These are phyloP conservation scores for Aphidius colemani DNA, from an alignment of 2,888 invertebrate species.

Conservation along the genomic window DNA sequence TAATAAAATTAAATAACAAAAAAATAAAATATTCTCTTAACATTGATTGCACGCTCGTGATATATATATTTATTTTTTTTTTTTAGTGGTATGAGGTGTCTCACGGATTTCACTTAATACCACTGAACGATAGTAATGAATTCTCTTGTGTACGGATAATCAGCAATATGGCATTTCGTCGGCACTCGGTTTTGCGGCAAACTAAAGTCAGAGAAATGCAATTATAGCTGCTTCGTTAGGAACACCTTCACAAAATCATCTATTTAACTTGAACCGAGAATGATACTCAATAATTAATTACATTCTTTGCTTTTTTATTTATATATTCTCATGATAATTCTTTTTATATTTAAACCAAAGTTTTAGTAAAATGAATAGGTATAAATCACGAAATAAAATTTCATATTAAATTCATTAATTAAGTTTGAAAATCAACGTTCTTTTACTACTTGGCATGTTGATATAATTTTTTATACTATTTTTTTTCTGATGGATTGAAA, in stretches of 20 bases:
- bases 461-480: no score
- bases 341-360: no score
- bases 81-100: background rate
- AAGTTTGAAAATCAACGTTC: no score
- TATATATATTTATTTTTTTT: background rate
- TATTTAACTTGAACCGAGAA: background rate
- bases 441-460: no score
- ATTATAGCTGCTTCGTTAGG: conserved; percentile 25
- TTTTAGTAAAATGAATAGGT: no score
- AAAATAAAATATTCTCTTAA: background rate
- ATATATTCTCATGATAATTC: no score
- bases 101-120: conserved; percentile 15
- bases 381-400: no score
- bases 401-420: no score
- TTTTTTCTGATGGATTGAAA: no score
- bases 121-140: conserved; percentile 17
- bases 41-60: conserved; percentile 6
- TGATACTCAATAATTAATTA: background rate
- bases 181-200: background rate
- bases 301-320: no score
- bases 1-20: no score
- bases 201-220: conserved; percentile 19
- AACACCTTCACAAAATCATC: conserved; percentile 12
- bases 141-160: conserved; percentile 20
- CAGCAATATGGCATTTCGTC: conserved; percentile 12